Evolutionary conservation across 2,797 vertebrate species (phyloP).

Genomic region (Falco columbarius): DNA sequence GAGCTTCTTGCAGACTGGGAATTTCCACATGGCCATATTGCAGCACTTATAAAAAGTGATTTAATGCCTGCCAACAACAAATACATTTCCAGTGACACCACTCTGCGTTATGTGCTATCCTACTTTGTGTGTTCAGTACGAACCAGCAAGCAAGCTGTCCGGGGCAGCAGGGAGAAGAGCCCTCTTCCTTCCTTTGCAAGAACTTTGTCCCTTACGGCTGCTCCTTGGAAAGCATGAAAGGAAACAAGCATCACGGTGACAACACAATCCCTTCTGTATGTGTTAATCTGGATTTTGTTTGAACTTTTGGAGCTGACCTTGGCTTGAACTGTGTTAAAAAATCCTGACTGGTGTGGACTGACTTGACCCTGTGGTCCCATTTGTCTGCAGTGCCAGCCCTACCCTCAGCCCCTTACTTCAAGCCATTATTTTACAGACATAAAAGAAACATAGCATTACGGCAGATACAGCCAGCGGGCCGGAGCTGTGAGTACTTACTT

Average conservation of each 20-base stretch:
- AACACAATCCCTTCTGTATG: constrained; percentile 64
- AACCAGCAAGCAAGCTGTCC: not conserved
- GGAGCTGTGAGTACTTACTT: constrained; percentile 3
- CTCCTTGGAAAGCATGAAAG: constrained; percentile 29
- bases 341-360: constrained; percentile 57
- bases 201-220: not conserved
- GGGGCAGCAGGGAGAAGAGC: not conserved
- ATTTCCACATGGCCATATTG: constrained; percentile 68
- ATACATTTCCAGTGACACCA: constrained; percentile 62
- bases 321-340: constrained; percentile 71
- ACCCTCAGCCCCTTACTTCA: constrained; percentile 20
- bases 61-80: constrained; percentile 70
- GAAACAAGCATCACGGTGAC: constrained; percentile 42
- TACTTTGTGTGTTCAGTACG: not conserved
- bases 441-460: constrained; percentile 52
- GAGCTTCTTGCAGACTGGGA: constrained; percentile 61
- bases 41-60: constrained; percentile 68
- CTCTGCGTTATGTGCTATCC: not conserved
- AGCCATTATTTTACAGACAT: constrained; percentile 51
- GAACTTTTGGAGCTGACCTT: constrained; percentile 72
- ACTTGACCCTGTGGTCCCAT: constrained; percentile 47
- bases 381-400: constrained; percentile 21
- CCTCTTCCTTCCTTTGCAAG: not conserved
- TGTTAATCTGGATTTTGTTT: constrained; percentile 73
- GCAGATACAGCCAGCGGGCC: not conserved